These are phyloP conservation scores for Channa striata DNA, from an alignment of 2,797 vertebrate genomes.

Conservation along the genomic window DNA sequence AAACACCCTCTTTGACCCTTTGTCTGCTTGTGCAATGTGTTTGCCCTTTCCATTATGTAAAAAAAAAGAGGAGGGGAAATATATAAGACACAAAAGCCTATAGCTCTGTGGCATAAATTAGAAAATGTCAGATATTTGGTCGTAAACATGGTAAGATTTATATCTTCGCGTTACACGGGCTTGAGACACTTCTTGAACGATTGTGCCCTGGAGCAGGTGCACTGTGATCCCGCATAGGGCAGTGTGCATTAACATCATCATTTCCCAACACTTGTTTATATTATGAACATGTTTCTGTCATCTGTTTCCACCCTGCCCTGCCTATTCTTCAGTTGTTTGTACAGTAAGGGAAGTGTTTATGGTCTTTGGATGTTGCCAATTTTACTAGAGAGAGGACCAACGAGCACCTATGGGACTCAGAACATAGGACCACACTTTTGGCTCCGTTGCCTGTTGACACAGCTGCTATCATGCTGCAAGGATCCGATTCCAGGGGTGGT, in stretches of 20 bases:
- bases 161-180: conserved; percentile 29
- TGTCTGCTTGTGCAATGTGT: conserved; percentile 65
- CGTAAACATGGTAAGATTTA: conserved; percentile 61
- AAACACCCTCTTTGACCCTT: conserved; percentile 71
- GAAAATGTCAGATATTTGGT: conserved; percentile 42
- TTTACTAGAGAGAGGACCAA: conserved; percentile 57
- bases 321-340: conserved; percentile 65
- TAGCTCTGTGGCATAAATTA: conserved; percentile 52
- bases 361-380: conserved; percentile 71
- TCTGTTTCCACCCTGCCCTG: conserved; percentile 62
- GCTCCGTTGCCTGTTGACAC: conserved; percentile 79
- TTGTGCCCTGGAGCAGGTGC: conserved; percentile 69
- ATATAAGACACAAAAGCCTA: conserved; percentile 54
- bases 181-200: conserved; percentile 30
- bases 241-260: conserved; percentile 46
- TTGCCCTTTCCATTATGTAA: conserved; percentile 50
- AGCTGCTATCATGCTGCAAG: conserved; percentile 79
- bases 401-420: conserved; percentile 63
- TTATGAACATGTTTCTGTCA: conserved; percentile 54
- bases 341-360: conserved; percentile 75
- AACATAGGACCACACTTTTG: conserved; percentile 67
- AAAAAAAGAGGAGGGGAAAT: conserved; percentile 38
- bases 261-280: conserved; percentile 62
- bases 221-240: conserved; percentile 55
- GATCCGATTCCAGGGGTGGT: conserved; percentile 72